phyloP scores from a whole-genome alignment of 2,888 invertebrate genomes.

The Lycaena phlaeas region DNA sequence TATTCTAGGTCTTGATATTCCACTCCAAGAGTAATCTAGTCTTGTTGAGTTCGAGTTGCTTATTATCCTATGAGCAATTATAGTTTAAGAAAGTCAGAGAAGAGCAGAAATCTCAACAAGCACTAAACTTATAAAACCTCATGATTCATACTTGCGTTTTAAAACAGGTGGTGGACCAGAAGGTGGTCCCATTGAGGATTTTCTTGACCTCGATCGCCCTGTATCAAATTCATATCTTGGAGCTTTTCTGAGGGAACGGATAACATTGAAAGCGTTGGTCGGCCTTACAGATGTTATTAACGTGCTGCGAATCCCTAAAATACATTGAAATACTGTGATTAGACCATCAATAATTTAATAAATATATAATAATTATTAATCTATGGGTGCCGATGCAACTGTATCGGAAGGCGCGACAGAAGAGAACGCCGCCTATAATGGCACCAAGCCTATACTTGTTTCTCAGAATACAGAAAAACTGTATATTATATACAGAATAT shows the following conservation, averaged over 20 bases:
- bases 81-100: no score
- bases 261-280: slow-evolving; percentile 24
- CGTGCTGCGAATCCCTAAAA: slow-evolving; percentile 43
- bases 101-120: no score
- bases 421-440: no score
- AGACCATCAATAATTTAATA: no score
- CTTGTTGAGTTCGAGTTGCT: slow-evolving; percentile 41
- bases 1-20: slow-evolving; percentile 29
- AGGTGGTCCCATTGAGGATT: slow-evolving; percentile 53
- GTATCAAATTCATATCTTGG: slow-evolving; percentile 50
- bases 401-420: no score
- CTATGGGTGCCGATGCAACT: no score
- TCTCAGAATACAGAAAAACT: no score
- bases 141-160: slow-evolving; percentile 49
- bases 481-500: no score
- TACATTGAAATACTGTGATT: no score
- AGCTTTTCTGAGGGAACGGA: slow-evolving; percentile 27
- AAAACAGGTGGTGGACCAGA: slow-evolving; percentile 35
- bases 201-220: slow-evolving; percentile 26
- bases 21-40: slow-evolving; percentile 42
- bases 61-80: slow-evolving; percentile 23
- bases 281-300: slow-evolving; percentile 29
- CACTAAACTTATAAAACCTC: no score
- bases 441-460: no score
- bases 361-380: no score